These are phyloP conservation scores for Campylomormyrus tamandua DNA, from an alignment of 2,113 vertebrate genomes.

Conservation along the genomic window DNA sequence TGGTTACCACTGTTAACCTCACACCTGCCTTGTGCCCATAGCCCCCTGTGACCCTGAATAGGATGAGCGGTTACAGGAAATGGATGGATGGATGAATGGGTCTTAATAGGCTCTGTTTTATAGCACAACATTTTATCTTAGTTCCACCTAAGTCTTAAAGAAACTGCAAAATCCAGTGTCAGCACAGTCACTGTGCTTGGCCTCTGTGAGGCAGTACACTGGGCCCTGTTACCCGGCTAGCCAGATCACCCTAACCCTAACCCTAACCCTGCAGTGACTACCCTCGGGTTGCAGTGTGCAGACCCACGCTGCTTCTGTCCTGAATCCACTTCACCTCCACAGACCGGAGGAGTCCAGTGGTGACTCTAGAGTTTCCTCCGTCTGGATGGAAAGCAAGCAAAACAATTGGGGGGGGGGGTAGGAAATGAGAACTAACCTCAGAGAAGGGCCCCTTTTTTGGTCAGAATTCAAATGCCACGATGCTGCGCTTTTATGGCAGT, in stretches of 20 bases:
- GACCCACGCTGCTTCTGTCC: neutral
- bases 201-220: neutral
- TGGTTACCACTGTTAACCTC: too few relatives aligned
- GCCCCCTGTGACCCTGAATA: too few relatives aligned
- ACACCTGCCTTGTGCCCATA: too few relatives aligned
- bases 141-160: neutral
- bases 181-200: neutral
- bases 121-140: neutral
- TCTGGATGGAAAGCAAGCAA: neutral
- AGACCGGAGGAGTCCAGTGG: neutral
- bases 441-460: neutral
- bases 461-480: constrained; percentile 5
- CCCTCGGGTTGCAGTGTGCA: neutral
- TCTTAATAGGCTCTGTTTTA: neutral
- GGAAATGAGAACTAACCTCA: neutral
- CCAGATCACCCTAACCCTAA: neutral
- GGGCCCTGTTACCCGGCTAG: neutral
- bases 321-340: neutral
- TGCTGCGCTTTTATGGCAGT: constrained; percentile 10
- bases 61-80: too few relatives aligned
- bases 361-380: neutral
- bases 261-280: neutral
- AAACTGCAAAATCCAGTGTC: neutral
- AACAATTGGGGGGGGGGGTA: neutral
- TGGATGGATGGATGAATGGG: too few relatives aligned